phyloP scores from a whole-genome alignment of 2,113 vertebrate species.

The Coptodon bakossiorum region DNA sequence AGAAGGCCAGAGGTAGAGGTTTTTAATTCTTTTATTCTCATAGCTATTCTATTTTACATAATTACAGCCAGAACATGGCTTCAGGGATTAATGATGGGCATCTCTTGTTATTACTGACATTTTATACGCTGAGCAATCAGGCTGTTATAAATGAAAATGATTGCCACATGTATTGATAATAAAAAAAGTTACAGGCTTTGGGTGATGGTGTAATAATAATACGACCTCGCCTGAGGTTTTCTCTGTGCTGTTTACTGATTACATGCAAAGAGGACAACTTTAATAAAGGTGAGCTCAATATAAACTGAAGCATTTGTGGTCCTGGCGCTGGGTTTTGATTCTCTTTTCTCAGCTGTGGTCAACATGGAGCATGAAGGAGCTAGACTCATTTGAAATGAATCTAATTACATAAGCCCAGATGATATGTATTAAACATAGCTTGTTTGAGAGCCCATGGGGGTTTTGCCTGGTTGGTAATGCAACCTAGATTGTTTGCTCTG shows the following conservation, averaged over 20 bases:
- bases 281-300: neutral
- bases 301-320: accelerated
- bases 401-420: neutral
- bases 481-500: neutral
- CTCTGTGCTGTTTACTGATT: neutral
- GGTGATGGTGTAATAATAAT: neutral
- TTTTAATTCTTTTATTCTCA: neutral
- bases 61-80: neutral
- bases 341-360: neutral
- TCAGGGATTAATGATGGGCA: neutral
- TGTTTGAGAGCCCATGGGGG: neutral
- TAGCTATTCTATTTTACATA: neutral
- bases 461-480: neutral
- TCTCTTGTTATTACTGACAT: neutral
- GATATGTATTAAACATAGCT: neutral
- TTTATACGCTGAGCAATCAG: neutral
- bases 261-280: neutral
- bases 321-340: neutral
- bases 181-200: neutral
- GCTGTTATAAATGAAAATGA: neutral
- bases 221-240: neutral
- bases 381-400: neutral
- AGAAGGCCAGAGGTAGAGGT: neutral
- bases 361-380: neutral
- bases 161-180: neutral